phyloP scores from a whole-genome alignment of 2,888 invertebrate genomes.

The Crossocerus cetratus region DNA sequence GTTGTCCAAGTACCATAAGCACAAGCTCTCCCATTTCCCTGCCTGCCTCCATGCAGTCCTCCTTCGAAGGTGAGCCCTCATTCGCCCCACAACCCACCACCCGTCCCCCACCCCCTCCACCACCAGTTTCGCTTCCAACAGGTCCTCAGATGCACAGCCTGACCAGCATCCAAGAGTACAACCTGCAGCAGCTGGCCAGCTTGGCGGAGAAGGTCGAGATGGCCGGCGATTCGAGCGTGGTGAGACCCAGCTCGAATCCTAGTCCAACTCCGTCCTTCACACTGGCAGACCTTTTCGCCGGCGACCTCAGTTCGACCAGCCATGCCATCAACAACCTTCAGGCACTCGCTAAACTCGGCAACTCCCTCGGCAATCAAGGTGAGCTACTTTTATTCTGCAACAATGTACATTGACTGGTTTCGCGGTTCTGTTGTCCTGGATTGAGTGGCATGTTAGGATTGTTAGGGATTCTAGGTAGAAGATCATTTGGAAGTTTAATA shows the following conservation, averaged over 20 bases:
- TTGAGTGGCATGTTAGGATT: no score
- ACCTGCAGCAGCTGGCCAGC: slow-evolving; percentile 89
- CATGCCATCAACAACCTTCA: slow-evolving; percentile 93
- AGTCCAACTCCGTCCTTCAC: slow-evolving; percentile 84
- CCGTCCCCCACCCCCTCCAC: slow-evolving; percentile 75
- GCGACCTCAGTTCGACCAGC: slow-evolving; percentile 83
- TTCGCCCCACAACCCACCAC: slow-evolving; percentile 77
- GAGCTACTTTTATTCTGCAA: slow-evolving; percentile 25
- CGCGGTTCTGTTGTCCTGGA: no score
- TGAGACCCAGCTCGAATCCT: slow-evolving; percentile 77
- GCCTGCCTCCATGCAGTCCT: slow-evolving; percentile 85
- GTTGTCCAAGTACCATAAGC: slow-evolving; percentile 81
- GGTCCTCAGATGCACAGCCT: slow-evolving; percentile 78
- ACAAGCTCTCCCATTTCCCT: slow-evolving; percentile 85
- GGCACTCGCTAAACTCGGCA: slow-evolving; percentile 91
- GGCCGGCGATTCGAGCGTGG: slow-evolving; percentile 68
- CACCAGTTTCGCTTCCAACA: slow-evolving; percentile 66
- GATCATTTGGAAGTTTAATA: no score
- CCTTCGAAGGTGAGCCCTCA: slow-evolving; percentile 86
- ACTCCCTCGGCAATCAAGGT: slow-evolving; percentile 78
- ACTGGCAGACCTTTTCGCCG: slow-evolving; percentile 87
- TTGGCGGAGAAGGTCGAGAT: slow-evolving; percentile 84
- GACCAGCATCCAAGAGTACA: slow-evolving; percentile 90
- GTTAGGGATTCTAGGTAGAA: no score
- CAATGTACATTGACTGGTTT: not conserved